Conservation (phyloP, 2,888 invertebrate species). For the Agrotis puta region DNA sequence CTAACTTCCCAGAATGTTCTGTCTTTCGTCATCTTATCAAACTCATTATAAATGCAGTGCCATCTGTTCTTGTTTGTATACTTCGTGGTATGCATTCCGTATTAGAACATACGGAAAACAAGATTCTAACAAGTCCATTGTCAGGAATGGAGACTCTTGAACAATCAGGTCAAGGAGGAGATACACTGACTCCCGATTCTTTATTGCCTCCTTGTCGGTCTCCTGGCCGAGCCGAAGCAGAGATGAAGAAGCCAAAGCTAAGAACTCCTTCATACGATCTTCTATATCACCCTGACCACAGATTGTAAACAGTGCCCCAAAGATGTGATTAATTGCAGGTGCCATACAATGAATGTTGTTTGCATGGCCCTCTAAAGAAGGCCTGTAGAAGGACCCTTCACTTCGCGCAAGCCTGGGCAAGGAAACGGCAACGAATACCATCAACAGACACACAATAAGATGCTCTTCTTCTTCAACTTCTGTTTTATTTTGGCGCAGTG, state of each 20-base stretch:
- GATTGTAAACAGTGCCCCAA: slow-evolving; percentile 98
- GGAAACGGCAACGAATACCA: slow-evolving; percentile 99
- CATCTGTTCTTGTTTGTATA: slow-evolving; percentile 96
- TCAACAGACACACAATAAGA: slow-evolving; percentile 97
- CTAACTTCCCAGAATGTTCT: slow-evolving; percentile 55
- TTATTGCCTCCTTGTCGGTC: slow-evolving; percentile 97
- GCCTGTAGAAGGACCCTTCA: slow-evolving; percentile 97
- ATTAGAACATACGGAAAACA: slow-evolving; percentile 99
- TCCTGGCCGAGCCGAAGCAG: slow-evolving; percentile 98
- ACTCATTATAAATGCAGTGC: slow-evolving; percentile 85
- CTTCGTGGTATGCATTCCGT: slow-evolving; percentile 99
- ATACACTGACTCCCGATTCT: slow-evolving; percentile 99
- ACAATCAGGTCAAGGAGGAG: slow-evolving; percentile 99
- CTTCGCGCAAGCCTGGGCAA: slow-evolving; percentile 98
- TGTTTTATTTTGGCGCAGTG: slow-evolving; percentile 96
- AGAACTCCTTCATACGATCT: slow-evolving; percentile 99
- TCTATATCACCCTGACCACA: slow-evolving; percentile 99
- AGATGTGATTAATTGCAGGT: slow-evolving; percentile 98
- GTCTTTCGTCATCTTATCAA: slow-evolving; percentile 67
- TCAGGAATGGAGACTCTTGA: slow-evolving; percentile 99
- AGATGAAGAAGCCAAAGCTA: slow-evolving; percentile 98
- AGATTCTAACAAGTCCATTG: slow-evolving; percentile 99
- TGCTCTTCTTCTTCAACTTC: slow-evolving; percentile 98
- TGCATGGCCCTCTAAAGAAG: slow-evolving; percentile 97
- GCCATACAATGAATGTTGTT: slow-evolving; percentile 99